Evolutionary conservation across 2,797 vertebrate species (phyloP).

Genomic region (Channa striata): DNA sequence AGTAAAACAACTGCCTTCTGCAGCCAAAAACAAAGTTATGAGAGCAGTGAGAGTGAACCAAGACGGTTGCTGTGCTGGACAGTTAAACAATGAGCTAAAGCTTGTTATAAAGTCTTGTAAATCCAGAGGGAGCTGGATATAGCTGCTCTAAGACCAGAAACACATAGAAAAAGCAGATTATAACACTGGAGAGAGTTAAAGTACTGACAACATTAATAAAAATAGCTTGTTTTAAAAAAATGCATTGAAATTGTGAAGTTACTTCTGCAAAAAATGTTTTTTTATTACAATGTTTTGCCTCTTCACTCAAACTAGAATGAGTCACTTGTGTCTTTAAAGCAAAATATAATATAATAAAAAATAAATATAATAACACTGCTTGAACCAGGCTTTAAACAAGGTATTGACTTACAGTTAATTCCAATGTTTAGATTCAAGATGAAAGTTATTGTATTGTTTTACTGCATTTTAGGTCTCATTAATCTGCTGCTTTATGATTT

Average conservation of each 20-base stretch:
- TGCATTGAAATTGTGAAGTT: neutral
- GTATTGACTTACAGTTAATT: neutral
- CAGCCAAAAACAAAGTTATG: too few relatives aligned
- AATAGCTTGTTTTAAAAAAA: neutral
- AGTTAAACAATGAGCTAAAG: too few relatives aligned
- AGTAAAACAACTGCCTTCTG: neutral
- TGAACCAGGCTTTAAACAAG: too few relatives aligned
- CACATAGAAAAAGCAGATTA: neutral
- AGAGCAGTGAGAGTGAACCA: too few relatives aligned
- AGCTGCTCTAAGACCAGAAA: neutral
- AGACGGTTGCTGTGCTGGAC: neutral
- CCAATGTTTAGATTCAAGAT: constrained; percentile 6
- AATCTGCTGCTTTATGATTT: constrained; percentile 2
- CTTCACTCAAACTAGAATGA: neutral
- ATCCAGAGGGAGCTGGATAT: neutral
- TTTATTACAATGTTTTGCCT: too few relatives aligned
- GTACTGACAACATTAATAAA: neutral
- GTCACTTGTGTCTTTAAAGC: neutral
- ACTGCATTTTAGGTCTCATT: constrained; percentile 2
- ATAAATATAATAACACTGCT: too few relatives aligned
- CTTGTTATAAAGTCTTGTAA: neutral
- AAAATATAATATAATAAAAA: too few relatives aligned
- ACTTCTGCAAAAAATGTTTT: neutral
- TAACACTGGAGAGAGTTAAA: too few relatives aligned
- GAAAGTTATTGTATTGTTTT: neutral